Percentiles rank a stretch among this genome's conserved stretches.
phyloP scores from a whole-genome alignment of 2,113 vertebrate species.

The Pseudopodoces humilis region DNA sequence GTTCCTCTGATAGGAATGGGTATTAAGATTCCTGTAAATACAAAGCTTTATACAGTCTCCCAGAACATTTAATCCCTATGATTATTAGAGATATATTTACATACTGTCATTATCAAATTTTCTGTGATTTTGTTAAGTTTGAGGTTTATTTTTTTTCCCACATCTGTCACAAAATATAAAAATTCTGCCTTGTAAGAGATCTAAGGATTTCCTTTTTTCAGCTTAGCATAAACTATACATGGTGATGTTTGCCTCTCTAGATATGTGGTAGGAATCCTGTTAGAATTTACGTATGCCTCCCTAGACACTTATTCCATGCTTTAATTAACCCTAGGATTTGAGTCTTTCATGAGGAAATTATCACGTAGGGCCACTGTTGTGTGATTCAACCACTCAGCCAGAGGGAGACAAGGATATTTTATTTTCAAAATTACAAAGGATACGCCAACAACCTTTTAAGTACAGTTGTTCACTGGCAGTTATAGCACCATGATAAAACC shows the following conservation, averaged over 20 bases:
- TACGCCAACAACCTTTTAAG: constrained; percentile 7
- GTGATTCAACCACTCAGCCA: constrained; percentile 28
- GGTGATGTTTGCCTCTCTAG: neutral
- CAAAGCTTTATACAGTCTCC: neutral
- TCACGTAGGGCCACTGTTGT: constrained; percentile 4
- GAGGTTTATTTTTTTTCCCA: neutral
- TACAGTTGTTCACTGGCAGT: neutral
- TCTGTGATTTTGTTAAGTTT: neutral
- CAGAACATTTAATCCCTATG: neutral
- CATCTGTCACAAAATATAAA: neutral
- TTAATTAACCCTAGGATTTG: constrained; percentile 55
- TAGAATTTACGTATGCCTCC: constrained; percentile 40
- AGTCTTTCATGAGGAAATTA: constrained; percentile 45
- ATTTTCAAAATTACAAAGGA: neutral
- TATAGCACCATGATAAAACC: neutral
- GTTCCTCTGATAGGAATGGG: neutral
- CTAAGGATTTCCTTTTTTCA: constrained; percentile 11
- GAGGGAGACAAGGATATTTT: constrained; percentile 24
- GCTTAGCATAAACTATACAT: neutral
- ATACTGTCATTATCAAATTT: neutral
- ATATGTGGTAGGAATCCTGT: constrained; percentile 19
- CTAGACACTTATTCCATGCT: constrained; percentile 38
- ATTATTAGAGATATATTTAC: neutral
- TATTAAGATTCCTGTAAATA: neutral
- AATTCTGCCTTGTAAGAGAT: neutral